Conservation (phyloP, 2,113 vertebrate species). For the Epinephelus cyanopodus region DNA sequence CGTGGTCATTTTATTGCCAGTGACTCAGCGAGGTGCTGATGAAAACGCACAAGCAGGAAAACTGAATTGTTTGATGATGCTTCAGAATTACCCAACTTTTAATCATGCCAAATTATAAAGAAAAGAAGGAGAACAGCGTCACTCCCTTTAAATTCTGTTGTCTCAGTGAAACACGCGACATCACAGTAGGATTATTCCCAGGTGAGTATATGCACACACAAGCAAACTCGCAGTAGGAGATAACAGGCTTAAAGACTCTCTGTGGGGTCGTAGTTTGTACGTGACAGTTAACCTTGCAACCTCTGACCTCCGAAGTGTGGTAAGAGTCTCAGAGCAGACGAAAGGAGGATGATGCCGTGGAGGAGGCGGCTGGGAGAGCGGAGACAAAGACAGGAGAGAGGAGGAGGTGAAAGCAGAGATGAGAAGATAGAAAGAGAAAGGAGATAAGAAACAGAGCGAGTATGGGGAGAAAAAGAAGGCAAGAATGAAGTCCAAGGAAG, state of each 20-base stretch:
- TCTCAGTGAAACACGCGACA: not conserved
- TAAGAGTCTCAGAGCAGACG: conserved; percentile 39
- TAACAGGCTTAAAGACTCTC: conserved; percentile 65
- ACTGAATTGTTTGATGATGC: not conserved
- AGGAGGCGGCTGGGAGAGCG: not conserved
- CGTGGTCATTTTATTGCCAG: not conserved
- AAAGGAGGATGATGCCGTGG: conserved; percentile 35
- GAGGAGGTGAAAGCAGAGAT: conserved; percentile 43
- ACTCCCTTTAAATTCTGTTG: conserved; percentile 2
- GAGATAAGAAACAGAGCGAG: not conserved
- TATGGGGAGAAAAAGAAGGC: not conserved
- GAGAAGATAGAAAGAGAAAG: conserved; percentile 14
- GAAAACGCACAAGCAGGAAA: conserved; percentile 6
- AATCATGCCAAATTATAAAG: not conserved
- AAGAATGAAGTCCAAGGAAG: not conserved
- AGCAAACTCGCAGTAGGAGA: conserved; percentile 27
- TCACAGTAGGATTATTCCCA: conserved; percentile 3
- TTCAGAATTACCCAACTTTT: not conserved
- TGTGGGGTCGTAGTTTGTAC: conserved; percentile 57
- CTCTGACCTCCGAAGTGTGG: conserved; percentile 68
- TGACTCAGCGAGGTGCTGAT: conserved; percentile 1
- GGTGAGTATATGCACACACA: conserved; percentile 30
- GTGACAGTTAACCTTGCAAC: conserved; percentile 63
- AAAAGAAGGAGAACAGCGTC: not conserved
- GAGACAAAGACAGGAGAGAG: conserved; percentile 27